Base-by-base conservation (phyloP, 2,113 vertebrate genomes). In the Mesoclemmys tuberculata region DNA sequence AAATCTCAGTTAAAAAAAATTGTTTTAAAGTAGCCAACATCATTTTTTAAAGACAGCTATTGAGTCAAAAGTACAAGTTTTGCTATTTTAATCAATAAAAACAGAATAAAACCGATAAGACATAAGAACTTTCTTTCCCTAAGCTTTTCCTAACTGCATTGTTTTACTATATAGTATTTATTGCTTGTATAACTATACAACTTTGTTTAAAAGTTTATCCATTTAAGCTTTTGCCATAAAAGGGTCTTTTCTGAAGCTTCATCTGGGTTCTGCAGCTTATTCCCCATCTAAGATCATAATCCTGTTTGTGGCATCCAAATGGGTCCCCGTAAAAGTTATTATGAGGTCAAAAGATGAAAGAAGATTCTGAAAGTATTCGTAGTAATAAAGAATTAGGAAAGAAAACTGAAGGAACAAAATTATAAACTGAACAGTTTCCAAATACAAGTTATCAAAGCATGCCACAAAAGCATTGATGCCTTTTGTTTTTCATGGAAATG, bases 231-330 rank as follows among this genome's bases (percentile, higher is more conserved):
- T 95, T 95, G 93, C 94, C 87, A 90, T 82, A 96, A 83, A 6
- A 94, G n/a, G 64, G 12, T 48, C 92, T 93, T 88, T 90, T 49
- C 75, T 38, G 52, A 90, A 93, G 93, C 79, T 84, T 21, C 82
- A 88, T 83, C 90, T 83, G 87, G 46, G 80, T 84, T 56, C 2
- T 0, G 55, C 0, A 0, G 41, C 71, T 94, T 89, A 48, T 83
- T 95, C 93, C 92, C 97, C 95, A 96, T 97, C 84, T 97, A 97
- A 97, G 93, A 96, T 27, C 92, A 97, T 90, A 95, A 91, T 91
- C 87, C 94, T 94, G 35, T 82, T 38, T 85, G 90, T 48, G 81
- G 93, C 90, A 90, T 89, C 90, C 87, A 89, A 89, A 77, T 0
- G 0, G 85, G 89, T 95, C 87, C 85, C 93, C 10, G 8, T 81